phyloP scores from a whole-genome alignment of 1,140 invertebrate species.

The Ctenoplectra terminalis region DNA sequence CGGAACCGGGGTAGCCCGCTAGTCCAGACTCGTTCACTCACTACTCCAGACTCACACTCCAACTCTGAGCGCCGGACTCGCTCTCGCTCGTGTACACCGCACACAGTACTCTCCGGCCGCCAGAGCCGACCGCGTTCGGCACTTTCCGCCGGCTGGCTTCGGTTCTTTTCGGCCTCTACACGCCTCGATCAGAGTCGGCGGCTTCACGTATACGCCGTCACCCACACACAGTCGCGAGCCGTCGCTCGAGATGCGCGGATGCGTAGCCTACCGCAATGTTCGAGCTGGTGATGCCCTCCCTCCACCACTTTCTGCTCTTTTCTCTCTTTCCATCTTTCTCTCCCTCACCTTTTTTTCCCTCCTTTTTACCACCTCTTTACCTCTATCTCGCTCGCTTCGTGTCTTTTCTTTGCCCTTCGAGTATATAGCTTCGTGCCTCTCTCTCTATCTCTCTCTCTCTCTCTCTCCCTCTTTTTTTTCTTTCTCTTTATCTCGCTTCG shows the following conservation, averaged over 20 bases:
- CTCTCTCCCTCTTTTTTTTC: neutral
- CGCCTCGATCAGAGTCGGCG: conserved; percentile 48
- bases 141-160: conserved; percentile 53
- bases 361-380: conserved; percentile 18
- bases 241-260: conserved; percentile 61
- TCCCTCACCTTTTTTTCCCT: neutral
- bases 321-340: conserved; percentile 18
- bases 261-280: conserved; percentile 80
- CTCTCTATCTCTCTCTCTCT: neutral
- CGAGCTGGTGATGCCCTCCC: conserved; percentile 53
- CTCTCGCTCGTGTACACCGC: conserved; percentile 60
- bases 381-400: conserved; percentile 29
- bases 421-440: neutral
- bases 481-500: neutral
- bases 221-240: conserved; percentile 42
- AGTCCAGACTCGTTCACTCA: conserved; percentile 77
- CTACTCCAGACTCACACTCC: conserved; percentile 72
- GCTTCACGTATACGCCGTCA: conserved; percentile 57
- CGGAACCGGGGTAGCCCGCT: conserved; percentile 81
- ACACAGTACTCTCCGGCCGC: conserved; percentile 29
- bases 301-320: neutral
- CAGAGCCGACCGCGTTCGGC: conserved; percentile 46
- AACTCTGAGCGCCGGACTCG: conserved; percentile 58
- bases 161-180: conserved; percentile 50
- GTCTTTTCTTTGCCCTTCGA: conserved; percentile 36